Percentiles rank a stretch among this genome's conserved stretches.
phyloP scores from a whole-genome alignment of 2,113 vertebrate genomes.

The Noctilio leporinus region DNA sequence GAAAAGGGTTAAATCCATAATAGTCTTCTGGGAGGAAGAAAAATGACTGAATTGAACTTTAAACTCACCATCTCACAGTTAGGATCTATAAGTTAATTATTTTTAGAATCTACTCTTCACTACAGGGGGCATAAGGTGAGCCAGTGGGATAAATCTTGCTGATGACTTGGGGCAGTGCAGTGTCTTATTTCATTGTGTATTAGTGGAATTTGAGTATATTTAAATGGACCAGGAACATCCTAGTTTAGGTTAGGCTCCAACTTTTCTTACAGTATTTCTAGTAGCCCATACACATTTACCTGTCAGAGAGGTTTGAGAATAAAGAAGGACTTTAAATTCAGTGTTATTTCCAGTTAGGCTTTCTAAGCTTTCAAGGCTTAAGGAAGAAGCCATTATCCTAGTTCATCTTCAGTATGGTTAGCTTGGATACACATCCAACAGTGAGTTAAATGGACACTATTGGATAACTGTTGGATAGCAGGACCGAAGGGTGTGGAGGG shows the following conservation, averaged over 20 bases:
- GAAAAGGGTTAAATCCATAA: background rate
- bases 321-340: background rate
- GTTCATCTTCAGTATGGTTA: background rate
- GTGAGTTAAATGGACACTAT: background rate
- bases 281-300: background rate
- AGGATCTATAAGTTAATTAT: background rate
- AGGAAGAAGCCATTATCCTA: too few relatives aligned
- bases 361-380: background rate
- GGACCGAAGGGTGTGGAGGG: background rate
- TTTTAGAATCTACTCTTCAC: background rate
- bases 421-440: background rate
- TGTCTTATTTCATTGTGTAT: background rate
- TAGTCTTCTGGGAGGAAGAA: background rate
- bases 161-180: too few relatives aligned
- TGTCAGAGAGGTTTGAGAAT: background rate
- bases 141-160: background rate
- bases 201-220: background rate
- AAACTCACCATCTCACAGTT: background rate
- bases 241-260: background rate
- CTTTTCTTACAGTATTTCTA: background rate
- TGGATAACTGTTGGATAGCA: background rate
- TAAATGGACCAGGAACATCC: background rate
- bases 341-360: background rate
- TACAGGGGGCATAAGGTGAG: background rate
- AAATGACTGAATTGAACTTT: background rate